Conservation (phyloP, 2,797 vertebrate species). For the Epinephelus awoara region DNA sequence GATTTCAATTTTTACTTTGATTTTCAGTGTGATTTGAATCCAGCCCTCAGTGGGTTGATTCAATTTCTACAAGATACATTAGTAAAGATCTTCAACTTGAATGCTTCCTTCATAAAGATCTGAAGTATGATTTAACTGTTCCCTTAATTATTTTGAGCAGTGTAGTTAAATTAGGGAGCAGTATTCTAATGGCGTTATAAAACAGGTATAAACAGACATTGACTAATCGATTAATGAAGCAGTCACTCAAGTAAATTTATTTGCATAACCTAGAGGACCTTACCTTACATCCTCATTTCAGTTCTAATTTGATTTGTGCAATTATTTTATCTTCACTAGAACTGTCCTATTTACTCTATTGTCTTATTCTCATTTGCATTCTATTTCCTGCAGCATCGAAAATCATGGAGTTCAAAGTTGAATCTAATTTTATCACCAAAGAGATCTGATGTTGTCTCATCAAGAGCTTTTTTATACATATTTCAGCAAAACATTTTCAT, state of each 20-base stretch:
- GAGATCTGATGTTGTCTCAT: neutral
- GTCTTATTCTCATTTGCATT: slow-evolving; percentile 2
- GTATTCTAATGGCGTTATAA: neutral
- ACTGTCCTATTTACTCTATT: neutral
- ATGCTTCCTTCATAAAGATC: too few relatives aligned
- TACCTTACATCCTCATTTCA: too few relatives aligned
- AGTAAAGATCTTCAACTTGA: too few relatives aligned
- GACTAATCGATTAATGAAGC: too few relatives aligned
- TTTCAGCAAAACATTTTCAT: neutral
- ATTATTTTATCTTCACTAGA: neutral
- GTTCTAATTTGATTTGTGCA: neutral
- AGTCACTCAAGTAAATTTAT: neutral
- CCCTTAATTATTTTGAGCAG: too few relatives aligned
- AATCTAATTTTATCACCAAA: neutral
- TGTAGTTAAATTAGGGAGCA: neutral
- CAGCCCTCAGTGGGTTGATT: too few relatives aligned
- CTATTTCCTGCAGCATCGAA: neutral
- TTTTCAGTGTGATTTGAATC: too few relatives aligned
- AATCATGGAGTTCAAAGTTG: neutral
- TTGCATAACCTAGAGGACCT: neutral
- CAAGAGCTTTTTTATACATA: neutral
- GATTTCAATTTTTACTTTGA: too few relatives aligned
- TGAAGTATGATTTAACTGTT: too few relatives aligned
- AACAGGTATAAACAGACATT: neutral
- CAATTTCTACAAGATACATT: too few relatives aligned